Evolutionary conservation across 2,888 invertebrate genomes (phyloP).

Genomic region (Taphrorychus bicolor): DNA sequence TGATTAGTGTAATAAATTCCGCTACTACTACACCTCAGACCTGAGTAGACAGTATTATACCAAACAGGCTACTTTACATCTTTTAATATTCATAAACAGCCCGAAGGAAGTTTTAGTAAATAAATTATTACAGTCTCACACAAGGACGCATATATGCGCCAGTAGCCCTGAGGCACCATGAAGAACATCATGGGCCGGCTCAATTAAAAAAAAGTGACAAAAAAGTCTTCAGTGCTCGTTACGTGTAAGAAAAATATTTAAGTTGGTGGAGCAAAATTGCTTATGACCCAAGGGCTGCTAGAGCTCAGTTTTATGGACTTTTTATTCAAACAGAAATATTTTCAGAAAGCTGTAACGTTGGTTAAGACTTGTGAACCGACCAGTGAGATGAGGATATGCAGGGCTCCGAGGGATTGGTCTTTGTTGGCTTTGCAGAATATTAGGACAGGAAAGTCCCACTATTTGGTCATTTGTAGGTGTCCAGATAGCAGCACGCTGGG

Average conservation of each 20-base stretch:
- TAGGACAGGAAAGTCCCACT: slow-evolving; percentile 92
- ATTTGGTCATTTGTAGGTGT: slow-evolving; percentile 90
- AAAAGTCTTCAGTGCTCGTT: slow-evolving; percentile 5
- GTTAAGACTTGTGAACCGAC: slow-evolving; percentile 94
- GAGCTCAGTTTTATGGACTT: background rate
- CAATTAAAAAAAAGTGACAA: slow-evolving; percentile 4
- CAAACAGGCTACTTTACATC: background rate
- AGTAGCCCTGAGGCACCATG: slow-evolving; percentile 1
- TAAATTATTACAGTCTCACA: slow-evolving; percentile 10
- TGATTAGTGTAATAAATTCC: no score
- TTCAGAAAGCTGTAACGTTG: slow-evolving; percentile 79
- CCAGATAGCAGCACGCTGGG: slow-evolving; percentile 84
- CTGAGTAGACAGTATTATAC: background rate
- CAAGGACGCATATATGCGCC: slow-evolving; percentile 10
- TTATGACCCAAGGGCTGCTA: background rate
- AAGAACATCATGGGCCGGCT: slow-evolving; percentile 15
- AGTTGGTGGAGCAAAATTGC: slow-evolving; percentile 19
- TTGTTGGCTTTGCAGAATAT: slow-evolving; percentile 89
- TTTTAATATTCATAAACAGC: slow-evolving; percentile 7
- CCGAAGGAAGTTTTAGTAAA: slow-evolving; percentile 4
- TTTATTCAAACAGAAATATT: background rate
- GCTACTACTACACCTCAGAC: no score
- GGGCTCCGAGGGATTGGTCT: slow-evolving; percentile 91
- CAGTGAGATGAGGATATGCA: slow-evolving; percentile 88
- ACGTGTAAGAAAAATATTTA: slow-evolving; percentile 10